Conservation (phyloP, 2,888 invertebrate species). For the Arctia plantaginis region DNA sequence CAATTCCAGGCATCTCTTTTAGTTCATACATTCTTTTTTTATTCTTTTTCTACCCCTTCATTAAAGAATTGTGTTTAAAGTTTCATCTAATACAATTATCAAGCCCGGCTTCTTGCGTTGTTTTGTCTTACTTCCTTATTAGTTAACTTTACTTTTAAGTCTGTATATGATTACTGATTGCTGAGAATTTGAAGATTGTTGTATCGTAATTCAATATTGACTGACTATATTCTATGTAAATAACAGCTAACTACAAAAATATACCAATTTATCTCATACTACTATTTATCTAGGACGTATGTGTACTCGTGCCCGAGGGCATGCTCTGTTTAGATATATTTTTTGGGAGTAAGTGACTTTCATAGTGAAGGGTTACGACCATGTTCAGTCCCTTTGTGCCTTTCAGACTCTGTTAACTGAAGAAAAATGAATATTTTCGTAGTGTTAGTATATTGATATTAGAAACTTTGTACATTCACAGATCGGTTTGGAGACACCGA, state of each 20-base stretch:
- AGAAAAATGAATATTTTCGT: not conserved
- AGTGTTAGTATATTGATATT: not conserved
- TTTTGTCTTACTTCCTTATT: too few species aligned
- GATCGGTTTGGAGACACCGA: too few species aligned
- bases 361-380: not conserved
- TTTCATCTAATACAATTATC: too few species aligned
- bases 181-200: not conserved
- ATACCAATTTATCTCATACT: not conserved
- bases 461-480: not conserved
- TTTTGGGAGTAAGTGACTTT: not conserved
- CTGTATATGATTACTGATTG: not conserved
- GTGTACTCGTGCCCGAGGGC: not conserved
- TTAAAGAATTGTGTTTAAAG: too few species aligned
- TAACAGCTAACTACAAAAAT: constrained; percentile 1
- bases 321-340: not conserved
- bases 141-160: too few species aligned
- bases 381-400: not conserved
- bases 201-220: constrained; percentile 4
- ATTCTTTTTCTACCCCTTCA: too few species aligned
- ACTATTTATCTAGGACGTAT: constrained; percentile 8
- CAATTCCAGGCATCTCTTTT: too few species aligned
- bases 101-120: too few species aligned
- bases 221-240: constrained; percentile 1
- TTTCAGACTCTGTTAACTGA: not conserved
- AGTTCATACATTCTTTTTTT: too few species aligned